Conservation (phyloP, 1,140 invertebrate species). For the Spodoptera litura region DNA sequence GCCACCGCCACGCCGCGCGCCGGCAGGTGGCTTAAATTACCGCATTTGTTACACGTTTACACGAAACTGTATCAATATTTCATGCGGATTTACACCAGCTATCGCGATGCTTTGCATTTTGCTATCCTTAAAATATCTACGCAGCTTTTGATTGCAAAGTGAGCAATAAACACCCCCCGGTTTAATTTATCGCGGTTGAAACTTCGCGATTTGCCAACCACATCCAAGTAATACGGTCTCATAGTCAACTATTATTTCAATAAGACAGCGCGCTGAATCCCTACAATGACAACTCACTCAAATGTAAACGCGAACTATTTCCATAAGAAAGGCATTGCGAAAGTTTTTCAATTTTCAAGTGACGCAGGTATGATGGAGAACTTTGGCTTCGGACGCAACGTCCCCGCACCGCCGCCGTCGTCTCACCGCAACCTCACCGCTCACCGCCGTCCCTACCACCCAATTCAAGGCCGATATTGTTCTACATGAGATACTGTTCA, state of each 20-base stretch:
- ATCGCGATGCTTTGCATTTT: constrained; percentile 78
- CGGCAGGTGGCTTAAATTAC: constrained; percentile 85
- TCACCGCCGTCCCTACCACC: neutral
- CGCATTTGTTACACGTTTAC: constrained; percentile 86
- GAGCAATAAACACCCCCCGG: constrained; percentile 32
- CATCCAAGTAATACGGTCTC: constrained; percentile 47
- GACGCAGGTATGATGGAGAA: constrained; percentile 84
- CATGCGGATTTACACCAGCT: constrained; percentile 83
- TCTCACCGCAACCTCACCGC: neutral
- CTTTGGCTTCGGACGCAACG: constrained; percentile 77
- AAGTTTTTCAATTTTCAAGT: constrained; percentile 86
- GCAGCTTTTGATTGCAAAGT: constrained; percentile 52
- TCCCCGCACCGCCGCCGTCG: constrained; percentile 47
- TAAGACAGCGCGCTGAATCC: constrained; percentile 76
- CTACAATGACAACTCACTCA: constrained; percentile 84
- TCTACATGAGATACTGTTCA: neutral
- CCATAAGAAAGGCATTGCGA: constrained; percentile 84
- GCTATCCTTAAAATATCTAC: constrained; percentile 75
- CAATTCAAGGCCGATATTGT: constrained; percentile 20
- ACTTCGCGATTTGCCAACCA: constrained; percentile 29
- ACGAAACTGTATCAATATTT: constrained; percentile 86
- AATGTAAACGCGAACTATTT: constrained; percentile 84
- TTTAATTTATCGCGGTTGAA: constrained; percentile 33
- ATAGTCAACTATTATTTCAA: constrained; percentile 72
- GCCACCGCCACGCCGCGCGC: constrained; percentile 60